Evolutionary conservation across 2,113 vertebrate species (phyloP), one percentile per base, ranked within the genome.

Genomic region (Apodemus sylvaticus): DNA sequence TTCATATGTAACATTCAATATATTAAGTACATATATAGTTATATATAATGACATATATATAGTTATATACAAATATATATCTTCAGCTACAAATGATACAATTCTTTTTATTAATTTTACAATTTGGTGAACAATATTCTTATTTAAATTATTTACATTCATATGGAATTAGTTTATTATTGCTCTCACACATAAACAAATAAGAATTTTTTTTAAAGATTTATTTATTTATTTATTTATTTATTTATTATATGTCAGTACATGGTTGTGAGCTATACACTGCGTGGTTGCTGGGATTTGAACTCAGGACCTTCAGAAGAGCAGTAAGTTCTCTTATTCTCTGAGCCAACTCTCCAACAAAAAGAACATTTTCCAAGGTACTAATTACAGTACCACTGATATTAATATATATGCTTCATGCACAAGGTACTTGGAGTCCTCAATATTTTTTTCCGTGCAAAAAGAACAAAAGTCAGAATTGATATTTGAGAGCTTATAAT

Each of bases 81-180:
- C n/a, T n/a, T n/a, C n/a, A n/a, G n/a, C n/a, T n/a, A n/a, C n/a
- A n/a, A n/a, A n/a, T n/a, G n/a, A n/a, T n/a, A 5, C 16, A 68
- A 62, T 26, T 36, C n/a, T 68, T 51, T 3, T 78, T 10, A 66
- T 7, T 42, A 31, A 5, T 24, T 55, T 91, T 86, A 78, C 78
- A 39, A 53, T 77, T 94, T 86, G 13, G 60, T 55, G 62, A 97
- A 60, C 7, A 71, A 34, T 29, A 29, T 29, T 89, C 6, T 78
- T 86, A 86, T 91, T 87, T 45, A 91, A 92, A 31, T 58, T 79
- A 90, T 74, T 90, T 91, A 79, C 1, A 7, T 73, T 64, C 66
- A 48, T 31, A 60, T 42, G 1, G 22, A 86, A 68, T 36, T 29
- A 31, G 5, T 87, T 68, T 79, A 51, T 77, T 86, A 14, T 19